Evolutionary conservation across 2,888 invertebrate species (phyloP), one percentile per base, ranked within the genome.

Genomic region (Ephialtes manifestator): DNA sequence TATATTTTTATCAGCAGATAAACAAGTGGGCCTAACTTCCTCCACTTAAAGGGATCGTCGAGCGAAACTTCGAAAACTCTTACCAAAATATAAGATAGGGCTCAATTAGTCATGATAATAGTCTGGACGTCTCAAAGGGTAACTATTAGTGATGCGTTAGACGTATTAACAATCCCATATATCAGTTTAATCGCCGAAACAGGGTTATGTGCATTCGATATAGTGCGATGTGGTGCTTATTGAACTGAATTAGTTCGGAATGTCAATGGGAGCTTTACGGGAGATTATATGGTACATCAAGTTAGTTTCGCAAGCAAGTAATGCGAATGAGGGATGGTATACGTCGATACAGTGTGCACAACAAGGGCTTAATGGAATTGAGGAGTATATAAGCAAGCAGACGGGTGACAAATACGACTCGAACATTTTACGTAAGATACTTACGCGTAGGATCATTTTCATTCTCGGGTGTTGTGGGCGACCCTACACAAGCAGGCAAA

Each of bases 371-470:
- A 68, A 79, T 51, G 77, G 75, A 65, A 70, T 82, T 43, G 74
- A 28, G 75, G 46, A 58, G 10, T 3, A 10, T 24, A 35, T 80
- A 78, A 85, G 55, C 75, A 86, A 86, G 80, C 81, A 58, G 60
- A 51, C 48, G 65, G 80, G 68, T 80, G 60, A 72, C 48, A 78
- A 76, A 71, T 84, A 67, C 76, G 84, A 84, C 24, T 83, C 72
- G 76, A 82, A 87, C 80, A 78, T 85, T 86, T 85, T 88, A 89
- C 87, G 84, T 89, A 89, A 87, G 88, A 92, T 94, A 95, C 95
- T 95, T 94, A 95, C 95, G 95, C 92, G 94, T 93, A 90, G 94
- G 92, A 93, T 95, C 95, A 92, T 94, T 94, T 92, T 95, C 95
- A 93, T 94, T 94, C 94, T 94, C 94, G 88, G 94, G 94, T 92